These are phyloP conservation scores for Dromius quadrimaculatus DNA, from an alignment of 2,888 invertebrate species.

Conservation along the genomic window DNA sequence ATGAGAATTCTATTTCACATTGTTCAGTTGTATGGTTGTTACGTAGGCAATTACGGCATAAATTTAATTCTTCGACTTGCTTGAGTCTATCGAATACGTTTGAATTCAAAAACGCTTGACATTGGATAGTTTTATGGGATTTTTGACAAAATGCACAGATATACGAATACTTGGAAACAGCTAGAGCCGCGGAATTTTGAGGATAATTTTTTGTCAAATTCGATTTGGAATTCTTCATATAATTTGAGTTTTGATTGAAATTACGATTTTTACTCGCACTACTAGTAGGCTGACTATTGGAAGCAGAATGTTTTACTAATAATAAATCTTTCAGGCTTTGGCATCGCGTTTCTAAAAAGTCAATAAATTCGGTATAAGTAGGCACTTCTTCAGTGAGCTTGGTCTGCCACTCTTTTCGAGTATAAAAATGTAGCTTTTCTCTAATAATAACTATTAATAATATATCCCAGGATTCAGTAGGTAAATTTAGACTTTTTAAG, in stretches of 20 bases:
- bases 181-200: not conserved
- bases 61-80: not conserved
- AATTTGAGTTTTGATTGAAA: not conserved
- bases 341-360: constrained; percentile 49
- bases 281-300: not conserved
- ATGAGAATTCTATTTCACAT: constrained; percentile 2
- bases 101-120: not conserved
- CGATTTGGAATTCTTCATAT: not conserved
- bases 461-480: constrained; percentile 51
- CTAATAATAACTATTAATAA: constrained; percentile 51
- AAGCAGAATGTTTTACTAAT: constrained; percentile 28
- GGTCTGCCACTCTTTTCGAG: constrained; percentile 51
- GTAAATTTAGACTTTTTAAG: constrained; percentile 51
- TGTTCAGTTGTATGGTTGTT: not conserved
- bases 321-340: constrained; percentile 42
- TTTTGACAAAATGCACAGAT: not conserved
- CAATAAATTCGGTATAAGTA: constrained; percentile 42
- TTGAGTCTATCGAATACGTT: not conserved
- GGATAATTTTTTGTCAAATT: not conserved
- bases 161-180: not conserved
- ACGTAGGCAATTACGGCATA: constrained; percentile 7
- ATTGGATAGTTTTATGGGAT: constrained; percentile 8
- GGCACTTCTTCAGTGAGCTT: constrained; percentile 43
- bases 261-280: too few species aligned
- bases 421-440: constrained; percentile 51